phyloP scores from a whole-genome alignment of 1,140 invertebrate species.

The Archivesica marissinica region DNA sequence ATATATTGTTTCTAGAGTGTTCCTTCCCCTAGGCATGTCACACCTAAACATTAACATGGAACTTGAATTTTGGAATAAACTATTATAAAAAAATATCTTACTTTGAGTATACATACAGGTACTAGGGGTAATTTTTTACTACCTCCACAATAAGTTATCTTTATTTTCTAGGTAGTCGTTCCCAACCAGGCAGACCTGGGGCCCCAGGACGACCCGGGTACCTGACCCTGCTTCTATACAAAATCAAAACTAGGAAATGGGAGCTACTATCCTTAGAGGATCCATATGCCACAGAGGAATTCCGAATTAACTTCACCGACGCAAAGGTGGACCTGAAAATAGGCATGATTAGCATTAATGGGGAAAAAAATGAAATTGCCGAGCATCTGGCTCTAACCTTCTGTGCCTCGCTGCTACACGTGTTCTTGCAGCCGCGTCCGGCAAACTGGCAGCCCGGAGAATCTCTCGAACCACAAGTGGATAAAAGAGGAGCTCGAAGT shows the following conservation, averaged over 20 bases:
- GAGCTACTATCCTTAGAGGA: conserved; percentile 30
- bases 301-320: conserved; percentile 35
- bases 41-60: no score
- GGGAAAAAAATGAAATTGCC: conserved; percentile 67
- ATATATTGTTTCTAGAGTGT: no score
- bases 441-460: conserved; percentile 71
- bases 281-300: conserved; percentile 43
- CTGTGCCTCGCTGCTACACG: conserved; percentile 78
- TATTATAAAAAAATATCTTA: neutral
- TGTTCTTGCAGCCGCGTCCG: conserved; percentile 79
- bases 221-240: conserved; percentile 50
- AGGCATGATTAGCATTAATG: conserved; percentile 45
- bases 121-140: no score
- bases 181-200: neutral
- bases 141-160: no score
- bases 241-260: conserved; percentile 44
- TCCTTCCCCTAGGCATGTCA: no score
- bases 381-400: conserved; percentile 80
- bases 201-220: conserved; percentile 54
- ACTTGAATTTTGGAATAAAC: neutral
- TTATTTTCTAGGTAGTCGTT: neutral
- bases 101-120: neutral
- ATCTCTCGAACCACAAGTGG: conserved; percentile 13
- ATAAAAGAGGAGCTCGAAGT: conserved; percentile 20
- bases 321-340: conserved; percentile 47